phyloP scores from a whole-genome alignment of 1,140 invertebrate genomes.

The Diabrotica undecimpunctata region DNA sequence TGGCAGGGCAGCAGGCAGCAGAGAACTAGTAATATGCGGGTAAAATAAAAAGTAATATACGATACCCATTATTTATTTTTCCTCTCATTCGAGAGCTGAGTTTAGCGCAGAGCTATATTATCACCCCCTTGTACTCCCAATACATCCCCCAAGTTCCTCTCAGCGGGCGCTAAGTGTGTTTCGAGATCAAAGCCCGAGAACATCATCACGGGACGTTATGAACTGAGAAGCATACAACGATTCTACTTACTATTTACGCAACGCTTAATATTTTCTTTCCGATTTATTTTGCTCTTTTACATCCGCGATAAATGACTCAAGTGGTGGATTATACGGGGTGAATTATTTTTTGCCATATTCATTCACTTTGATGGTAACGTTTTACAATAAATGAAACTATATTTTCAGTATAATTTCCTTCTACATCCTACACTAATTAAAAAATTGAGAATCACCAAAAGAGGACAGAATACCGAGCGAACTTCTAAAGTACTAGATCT shows the following conservation, averaged over 20 bases:
- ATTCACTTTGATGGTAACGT: too few relatives aligned
- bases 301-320: too few relatives aligned
- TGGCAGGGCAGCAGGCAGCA: too few relatives aligned
- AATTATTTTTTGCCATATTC: too few relatives aligned
- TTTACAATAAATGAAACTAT: too few relatives aligned
- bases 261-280: neutral
- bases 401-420: too few relatives aligned
- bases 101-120: neutral
- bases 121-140: slow-evolving; percentile 4
- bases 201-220: slow-evolving; percentile 2
- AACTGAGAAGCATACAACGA: neutral
- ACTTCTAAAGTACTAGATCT: too few relatives aligned
- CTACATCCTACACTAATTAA: too few relatives aligned
- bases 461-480: too few relatives aligned
- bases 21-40: neutral
- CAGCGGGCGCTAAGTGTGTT: slow-evolving; percentile 11
- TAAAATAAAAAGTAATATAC: slow-evolving; percentile 7
- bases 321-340: too few relatives aligned
- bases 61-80: slow-evolving; percentile 8
- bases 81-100: neutral
- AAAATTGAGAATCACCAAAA: too few relatives aligned
- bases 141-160: slow-evolving; percentile 7
- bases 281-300: too few relatives aligned
- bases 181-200: slow-evolving; percentile 13
- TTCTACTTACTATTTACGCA: neutral